A percentile compares a stretch with the other conserved stretches of the same genome.
Conservation (phyloP, 1,140 invertebrate genomes). For the Trachymyrmex cornetzi region DNA sequence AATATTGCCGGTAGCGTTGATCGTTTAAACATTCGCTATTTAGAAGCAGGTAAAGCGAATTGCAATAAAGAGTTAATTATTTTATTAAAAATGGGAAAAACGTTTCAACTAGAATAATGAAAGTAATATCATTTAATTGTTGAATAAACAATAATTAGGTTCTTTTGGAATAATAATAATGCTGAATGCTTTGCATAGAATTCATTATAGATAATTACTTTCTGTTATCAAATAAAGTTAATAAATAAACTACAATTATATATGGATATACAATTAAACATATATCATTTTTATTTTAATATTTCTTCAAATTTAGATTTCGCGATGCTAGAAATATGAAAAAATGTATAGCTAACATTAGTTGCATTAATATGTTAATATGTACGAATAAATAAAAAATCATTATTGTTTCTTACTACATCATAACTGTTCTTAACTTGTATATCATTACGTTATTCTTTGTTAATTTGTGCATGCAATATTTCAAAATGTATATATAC, state of each 20-base stretch:
- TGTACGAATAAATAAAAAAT: neutral
- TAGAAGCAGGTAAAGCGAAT: neutral
- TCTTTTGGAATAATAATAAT: neutral
- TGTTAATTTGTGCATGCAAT: neutral
- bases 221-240: neutral
- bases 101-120: neutral
- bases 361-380: neutral
- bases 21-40: slow-evolving; percentile 18
- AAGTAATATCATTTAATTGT: neutral
- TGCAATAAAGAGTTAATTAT: neutral
- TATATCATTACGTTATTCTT: neutral
- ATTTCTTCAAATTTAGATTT: slow-evolving; percentile 11
- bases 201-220: slow-evolving; percentile 6
- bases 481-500: neutral
- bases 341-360: slow-evolving; percentile 11
- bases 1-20: slow-evolving; percentile 3
- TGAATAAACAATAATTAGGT: neutral
- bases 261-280: neutral
- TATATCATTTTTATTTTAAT: neutral
- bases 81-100: neutral
- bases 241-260: neutral
- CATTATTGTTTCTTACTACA: neutral
- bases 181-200: neutral
- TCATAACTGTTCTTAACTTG: neutral
- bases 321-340: neutral